phyloP scores from a whole-genome alignment of 2,888 invertebrate genomes.

The Acrocera orbiculus region DNA sequence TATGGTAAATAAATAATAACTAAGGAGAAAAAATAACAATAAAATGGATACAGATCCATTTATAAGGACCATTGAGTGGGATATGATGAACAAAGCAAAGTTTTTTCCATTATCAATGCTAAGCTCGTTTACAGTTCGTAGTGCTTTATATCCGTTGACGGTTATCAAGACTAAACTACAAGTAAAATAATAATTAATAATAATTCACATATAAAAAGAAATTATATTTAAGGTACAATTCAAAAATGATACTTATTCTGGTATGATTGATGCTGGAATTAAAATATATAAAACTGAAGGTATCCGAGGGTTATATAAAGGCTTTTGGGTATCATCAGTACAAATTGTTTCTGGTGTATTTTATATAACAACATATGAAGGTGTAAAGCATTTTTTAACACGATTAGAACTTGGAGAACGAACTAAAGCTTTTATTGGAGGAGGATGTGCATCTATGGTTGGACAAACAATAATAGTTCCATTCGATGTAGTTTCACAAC shows the following conservation, averaged over 20 bases:
- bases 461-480: conserved; percentile 93
- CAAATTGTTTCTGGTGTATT: conserved; percentile 73
- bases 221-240: conserved; percentile 36
- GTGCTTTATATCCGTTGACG: conserved; percentile 77
- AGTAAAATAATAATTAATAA: conserved; percentile 25
- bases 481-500: conserved; percentile 91
- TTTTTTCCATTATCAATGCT: conserved; percentile 85
- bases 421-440: conserved; percentile 63
- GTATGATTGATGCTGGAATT: conserved; percentile 72
- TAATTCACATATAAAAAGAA: too few species aligned
- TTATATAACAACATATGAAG: conserved; percentile 89
- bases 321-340: conserved; percentile 88
- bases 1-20: too few species aligned
- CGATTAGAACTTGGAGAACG: conserved; percentile 28
- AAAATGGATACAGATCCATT: conserved; percentile 25
- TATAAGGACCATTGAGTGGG: conserved; percentile 84
- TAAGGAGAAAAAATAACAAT: too few species aligned
- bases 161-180: conserved; percentile 90
- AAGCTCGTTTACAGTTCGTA: conserved; percentile 43
- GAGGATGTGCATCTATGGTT: conserved; percentile 79
- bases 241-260: conserved; percentile 63
- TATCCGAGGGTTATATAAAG: conserved; percentile 70
- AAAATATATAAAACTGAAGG: conserved; percentile 81
- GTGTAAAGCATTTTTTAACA: conserved; percentile 62
- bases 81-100: conserved; percentile 93